Conservation (phyloP, 2,888 invertebrate genomes). For the Drosophila multiciliata region DNA sequence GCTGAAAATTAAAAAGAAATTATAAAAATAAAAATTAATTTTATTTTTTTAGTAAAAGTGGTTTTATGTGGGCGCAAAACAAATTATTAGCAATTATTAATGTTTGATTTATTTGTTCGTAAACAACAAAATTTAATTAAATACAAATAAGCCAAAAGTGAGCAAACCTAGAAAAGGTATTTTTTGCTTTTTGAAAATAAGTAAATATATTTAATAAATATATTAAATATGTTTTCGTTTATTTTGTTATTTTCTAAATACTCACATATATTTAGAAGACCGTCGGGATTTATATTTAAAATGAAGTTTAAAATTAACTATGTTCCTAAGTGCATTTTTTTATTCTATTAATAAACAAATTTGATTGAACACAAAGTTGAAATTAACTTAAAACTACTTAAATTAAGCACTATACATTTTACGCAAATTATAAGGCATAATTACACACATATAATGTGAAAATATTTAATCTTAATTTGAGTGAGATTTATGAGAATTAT, state of each 20-base stretch:
- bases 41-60: neutral
- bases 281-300: neutral
- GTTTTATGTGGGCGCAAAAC: neutral
- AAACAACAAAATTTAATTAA: neutral
- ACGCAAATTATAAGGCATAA: neutral
- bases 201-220: neutral
- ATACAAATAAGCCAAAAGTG: neutral
- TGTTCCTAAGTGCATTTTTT: too few relatives aligned
- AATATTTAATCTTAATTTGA: too few relatives aligned
- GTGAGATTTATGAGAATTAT: too few relatives aligned
- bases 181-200: neutral
- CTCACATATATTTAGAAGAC: rapidly evolving
- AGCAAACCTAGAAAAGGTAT: neutral
- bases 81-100: neutral
- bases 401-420: rapidly evolving
- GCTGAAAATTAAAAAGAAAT: constrained; percentile 19
- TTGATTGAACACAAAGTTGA: neutral
- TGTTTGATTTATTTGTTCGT: neutral
- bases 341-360: neutral
- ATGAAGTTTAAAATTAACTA: neutral
- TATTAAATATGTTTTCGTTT: neutral
- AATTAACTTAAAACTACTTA: neutral
- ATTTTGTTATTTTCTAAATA: neutral
- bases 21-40: neutral
- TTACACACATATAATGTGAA: neutral